Conservation (phyloP, 1,140 invertebrate genomes). For the Palaemon carinicauda region DNA sequence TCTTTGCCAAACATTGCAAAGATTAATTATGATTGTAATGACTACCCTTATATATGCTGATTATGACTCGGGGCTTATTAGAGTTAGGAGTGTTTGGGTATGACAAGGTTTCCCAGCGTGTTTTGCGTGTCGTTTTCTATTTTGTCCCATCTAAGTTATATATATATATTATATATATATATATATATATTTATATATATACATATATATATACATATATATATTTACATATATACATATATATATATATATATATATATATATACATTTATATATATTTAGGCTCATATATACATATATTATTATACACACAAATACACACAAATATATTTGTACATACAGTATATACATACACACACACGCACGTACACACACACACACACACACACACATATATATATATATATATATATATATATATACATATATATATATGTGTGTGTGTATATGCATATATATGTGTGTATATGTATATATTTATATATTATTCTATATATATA, state of each 20-base stretch:
- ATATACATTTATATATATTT: background rate
- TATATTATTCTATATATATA: too few species aligned
- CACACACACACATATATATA: background rate
- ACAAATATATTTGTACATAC: background rate
- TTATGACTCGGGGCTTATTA: too few species aligned
- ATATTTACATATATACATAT: background rate
- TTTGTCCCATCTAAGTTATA: background rate
- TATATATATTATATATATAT: background rate
- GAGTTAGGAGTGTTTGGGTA: too few species aligned
- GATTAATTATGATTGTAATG: too few species aligned
- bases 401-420: background rate
- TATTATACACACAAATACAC: background rate
- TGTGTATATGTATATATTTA: background rate
- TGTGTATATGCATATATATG: background rate
- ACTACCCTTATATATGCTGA: too few species aligned
- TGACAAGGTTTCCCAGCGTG: too few species aligned
- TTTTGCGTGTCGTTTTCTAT: background rate
- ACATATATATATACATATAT: background rate
- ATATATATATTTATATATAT: background rate
- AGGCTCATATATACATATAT: background rate
- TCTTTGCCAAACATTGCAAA: too few species aligned
- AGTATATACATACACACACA: background rate
- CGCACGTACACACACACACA: background rate
- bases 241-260: background rate
- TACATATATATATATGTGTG: background rate